Evolutionary conservation across 2,888 invertebrate genomes (phyloP), one percentile per base, ranked within the genome.

Genomic region (Eupithecia centaureata): DNA sequence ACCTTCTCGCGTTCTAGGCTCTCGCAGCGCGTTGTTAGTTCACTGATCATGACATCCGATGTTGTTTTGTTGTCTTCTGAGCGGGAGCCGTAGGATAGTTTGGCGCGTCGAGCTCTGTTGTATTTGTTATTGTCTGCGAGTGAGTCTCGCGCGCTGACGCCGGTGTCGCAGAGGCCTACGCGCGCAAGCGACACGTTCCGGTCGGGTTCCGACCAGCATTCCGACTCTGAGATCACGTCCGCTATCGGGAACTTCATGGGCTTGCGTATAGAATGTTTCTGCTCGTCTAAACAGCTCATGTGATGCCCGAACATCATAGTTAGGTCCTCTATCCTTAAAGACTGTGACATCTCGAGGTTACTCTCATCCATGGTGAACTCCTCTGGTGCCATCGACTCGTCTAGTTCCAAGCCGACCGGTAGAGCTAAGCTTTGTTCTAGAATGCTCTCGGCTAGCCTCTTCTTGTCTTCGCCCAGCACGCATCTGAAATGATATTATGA

Each of bases 191-290:
- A 97, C 2, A 97, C 97, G 69, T 95, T 95, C 57, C 97, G 94
- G 82, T 97, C 97, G 0, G 97, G 97, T 82, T 97, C 97, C 0
- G 97, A 97, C 96, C 97, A 97, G 35, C 96, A 95, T 83, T 98
- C 97, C 0, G 97, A 97, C 82, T 97, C 97, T 0, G 93, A 92
- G 67, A 88, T 85, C 18, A 85, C 64, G 75, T 93, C 92, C 5
- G 87, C 87, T 77, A 86, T 88, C 33, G 90, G 87, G 58, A 85
- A 81, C 76, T 82, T 85, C 7, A 80, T 64, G 32, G 81, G 73
- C 74, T 82, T 88, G 63, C 76, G 82, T 10, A 76, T 73, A 0
- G 82, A 84, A 67, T 76, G 77, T 73, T 47, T 81, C 78, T 75
- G 76, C 33, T 90, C 88, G 51, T 88, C 89, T 67, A 80, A 80